phyloP scores from a whole-genome alignment of 2,113 vertebrate genomes.

The Tragelaphus scriptus region DNA sequence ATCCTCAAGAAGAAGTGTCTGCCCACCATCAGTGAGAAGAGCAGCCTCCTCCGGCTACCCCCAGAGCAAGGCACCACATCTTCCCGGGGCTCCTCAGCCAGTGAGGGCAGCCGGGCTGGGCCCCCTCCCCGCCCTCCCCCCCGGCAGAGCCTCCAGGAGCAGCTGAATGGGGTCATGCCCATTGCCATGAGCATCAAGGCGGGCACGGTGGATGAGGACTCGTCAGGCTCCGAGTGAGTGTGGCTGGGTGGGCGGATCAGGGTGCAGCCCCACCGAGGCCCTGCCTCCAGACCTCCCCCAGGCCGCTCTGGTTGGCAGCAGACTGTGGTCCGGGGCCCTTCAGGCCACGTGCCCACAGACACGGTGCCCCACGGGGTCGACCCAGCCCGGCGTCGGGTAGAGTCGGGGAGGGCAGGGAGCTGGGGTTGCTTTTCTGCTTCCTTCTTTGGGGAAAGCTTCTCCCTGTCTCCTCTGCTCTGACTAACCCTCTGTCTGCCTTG shows the following conservation, averaged over 20 bases:
- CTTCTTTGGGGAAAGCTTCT: constrained; percentile 59
- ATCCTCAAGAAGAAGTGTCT: constrained; percentile 91
- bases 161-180: constrained; percentile 85
- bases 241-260: neutral
- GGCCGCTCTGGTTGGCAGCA: neutral
- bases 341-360: neutral
- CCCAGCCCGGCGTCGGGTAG: neutral
- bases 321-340: neutral
- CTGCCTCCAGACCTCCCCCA: neutral
- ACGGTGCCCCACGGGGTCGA: neutral
- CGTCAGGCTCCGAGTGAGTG: constrained; percentile 96
- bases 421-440: constrained; percentile 61
- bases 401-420: neutral
- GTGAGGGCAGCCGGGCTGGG: constrained; percentile 73
- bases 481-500: constrained; percentile 74
- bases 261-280: neutral
- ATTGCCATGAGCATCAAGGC: constrained; percentile 89
- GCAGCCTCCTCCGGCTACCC: constrained; percentile 83
- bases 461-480: constrained; percentile 50
- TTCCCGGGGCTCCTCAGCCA: constrained; percentile 82
- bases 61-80: constrained; percentile 80
- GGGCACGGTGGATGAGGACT: constrained; percentile 90
- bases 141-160: constrained; percentile 80
- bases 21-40: constrained; percentile 88
- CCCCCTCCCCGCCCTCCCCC: neutral